Base-by-base conservation (phyloP, 2,888 invertebrate genomes). In the Drosophila niveifrons region DNA sequence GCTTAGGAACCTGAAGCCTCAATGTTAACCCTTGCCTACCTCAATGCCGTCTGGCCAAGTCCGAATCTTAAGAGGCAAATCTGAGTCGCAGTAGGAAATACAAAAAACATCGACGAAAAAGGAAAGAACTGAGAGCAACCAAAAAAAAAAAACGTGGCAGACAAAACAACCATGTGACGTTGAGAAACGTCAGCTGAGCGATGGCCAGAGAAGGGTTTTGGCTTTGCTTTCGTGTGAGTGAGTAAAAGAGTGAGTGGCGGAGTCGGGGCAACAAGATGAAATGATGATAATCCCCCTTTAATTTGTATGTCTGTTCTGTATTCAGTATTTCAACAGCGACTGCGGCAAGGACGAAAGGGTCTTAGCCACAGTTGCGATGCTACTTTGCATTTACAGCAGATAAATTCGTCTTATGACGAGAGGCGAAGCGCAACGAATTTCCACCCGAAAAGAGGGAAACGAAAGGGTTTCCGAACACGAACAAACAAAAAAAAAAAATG, bases 111-210 rank as follows among this genome's bases (percentile, higher is more conserved):
- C n/a, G n/a, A n/a, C n/a, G n/a, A 28, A 3, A 4, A 17, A 23
- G 18, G 44, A 23, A n/a, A 23, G 15, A 34, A 13, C 6, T 10
- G 11, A 34, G n/a, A n/a, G n/a, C n/a, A n/a, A n/a, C n/a, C n/a
- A n/a, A n/a, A 46, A 10, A 56, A 34, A 62, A 46, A 56, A 56
- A 61, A 69, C 58, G 44, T 57, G 55, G 36, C 62, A 57, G 62
- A 13, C 48, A 58, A 15, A 59, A 57, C 71, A 55, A 61, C 63
- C 66, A 79, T 74, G 81, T 75, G 82, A 66, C 84, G 43, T 64
- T 82, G 86, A 70, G 81, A 85, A 88, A 79, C 88, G 90, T 90
- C 89, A 90, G 89, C 90, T 90, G 89, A 89, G 79, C 72, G 66
- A 78, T 55, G 59, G 31, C 56, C 65, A 65, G 34, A 63, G 72